Base-by-base conservation (phyloP, 2,888 invertebrate species). In the Isotomurus palustris region DNA sequence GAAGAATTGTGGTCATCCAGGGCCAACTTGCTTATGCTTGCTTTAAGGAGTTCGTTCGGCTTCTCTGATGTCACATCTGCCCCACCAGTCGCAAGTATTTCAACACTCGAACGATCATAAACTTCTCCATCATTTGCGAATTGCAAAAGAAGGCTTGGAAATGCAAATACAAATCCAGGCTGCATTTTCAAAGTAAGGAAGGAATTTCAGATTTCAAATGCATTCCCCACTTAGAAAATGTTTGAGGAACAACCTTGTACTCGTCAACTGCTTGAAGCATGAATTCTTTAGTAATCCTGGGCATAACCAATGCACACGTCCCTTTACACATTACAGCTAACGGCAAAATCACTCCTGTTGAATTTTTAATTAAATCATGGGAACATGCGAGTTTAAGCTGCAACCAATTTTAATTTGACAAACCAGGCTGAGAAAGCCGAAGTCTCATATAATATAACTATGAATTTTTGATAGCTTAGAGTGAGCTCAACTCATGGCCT, bases 141-240 rank as follows among this genome's bases (percentile, higher is more conserved):
- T 25, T 57, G 22, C 10, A 66, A 22, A 1, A 69, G 53, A 45
- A 69, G 64, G n/a, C 66, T 63, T 25, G 67, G 67, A 52, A 69
- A 69, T n/a, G 62, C 65, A 45, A 60, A 69, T 24, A 69, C 54
- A 6, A 62, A 54, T 28, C 62, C 58, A 10, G 69, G 69, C 67
- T 68, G 35, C 12, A 54, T 28, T 4, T 45, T 19, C 35, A 40
- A 25, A 41, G n/a, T 45, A 22, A 24, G 32, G 25, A 6, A 22
- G 17, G 10, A 47, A 47, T 8, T 5, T 28, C 19, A n/a, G 17
- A 44, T 5, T 44, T 21, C 24, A 19, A 44, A 28, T 32, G 24
- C 8, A 22, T 48, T 48, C 10, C 25, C 25, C 8, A 44, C 6
- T 44, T 8, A 10, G n/a, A 21, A 21, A 24, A 22, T 44, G 5